Evolutionary conservation across 35 echinoderm and acorn worm genomes (phyloP).

Genomic region (Acanthaster planci): DNA sequence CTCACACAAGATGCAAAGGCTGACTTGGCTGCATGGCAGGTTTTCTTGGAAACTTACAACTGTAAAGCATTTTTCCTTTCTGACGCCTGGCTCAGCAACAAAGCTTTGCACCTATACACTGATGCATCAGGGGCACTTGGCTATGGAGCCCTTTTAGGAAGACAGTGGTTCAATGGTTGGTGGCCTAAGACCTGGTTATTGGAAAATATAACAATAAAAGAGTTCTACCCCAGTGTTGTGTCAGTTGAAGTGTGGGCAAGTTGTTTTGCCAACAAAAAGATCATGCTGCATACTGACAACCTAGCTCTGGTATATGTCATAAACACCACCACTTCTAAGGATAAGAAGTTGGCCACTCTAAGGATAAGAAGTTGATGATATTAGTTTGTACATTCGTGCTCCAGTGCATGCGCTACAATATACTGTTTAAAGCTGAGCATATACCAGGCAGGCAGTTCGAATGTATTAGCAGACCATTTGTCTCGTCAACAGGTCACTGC

Average conservation of each 20-base stretch:
- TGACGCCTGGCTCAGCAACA: neutral
- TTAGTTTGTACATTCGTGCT: no score
- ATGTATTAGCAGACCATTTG: neutral
- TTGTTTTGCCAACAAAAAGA: neutral
- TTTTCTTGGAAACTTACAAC: constrained; percentile 16
- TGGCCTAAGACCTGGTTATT: neutral
- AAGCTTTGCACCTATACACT: neutral
- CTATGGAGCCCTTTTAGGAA: neutral
- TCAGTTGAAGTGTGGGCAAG: neutral
- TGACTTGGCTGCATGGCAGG: constrained; percentile 22
- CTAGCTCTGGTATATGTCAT: neutral
- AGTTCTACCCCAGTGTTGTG: neutral
- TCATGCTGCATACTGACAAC: neutral
- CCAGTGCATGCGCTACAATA: neutral
- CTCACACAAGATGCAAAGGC: constrained; percentile 12
- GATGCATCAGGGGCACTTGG: neutral
- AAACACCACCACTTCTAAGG: neutral
- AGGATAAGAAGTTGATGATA: no score
- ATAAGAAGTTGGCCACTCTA: neutral
- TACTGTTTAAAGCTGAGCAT: neutral
- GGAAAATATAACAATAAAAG: neutral
- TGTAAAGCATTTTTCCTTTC: constrained; percentile 4
- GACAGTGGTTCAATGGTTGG: neutral
- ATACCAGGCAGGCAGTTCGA: neutral
- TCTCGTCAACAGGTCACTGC: neutral